Conservation (phyloP, 2,888 invertebrate genomes). For the Caenorhabditis uteleia region DNA sequence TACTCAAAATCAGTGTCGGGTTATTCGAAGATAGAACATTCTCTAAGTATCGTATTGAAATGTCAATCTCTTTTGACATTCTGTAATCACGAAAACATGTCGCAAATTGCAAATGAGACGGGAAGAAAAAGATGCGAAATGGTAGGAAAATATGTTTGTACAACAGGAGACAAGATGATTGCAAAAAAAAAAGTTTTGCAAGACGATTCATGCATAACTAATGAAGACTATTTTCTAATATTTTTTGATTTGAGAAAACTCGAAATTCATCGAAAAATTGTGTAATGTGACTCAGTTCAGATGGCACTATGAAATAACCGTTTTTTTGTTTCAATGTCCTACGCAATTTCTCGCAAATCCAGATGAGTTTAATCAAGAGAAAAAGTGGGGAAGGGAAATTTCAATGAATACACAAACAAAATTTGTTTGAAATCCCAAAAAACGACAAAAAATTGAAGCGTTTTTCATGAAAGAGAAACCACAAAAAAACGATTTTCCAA, state of each 20-base stretch:
- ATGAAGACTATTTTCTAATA: slow-evolving; percentile 1
- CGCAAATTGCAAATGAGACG: background rate
- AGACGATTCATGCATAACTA: background rate
- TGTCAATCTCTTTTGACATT: slow-evolving; percentile 47
- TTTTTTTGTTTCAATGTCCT: no score
- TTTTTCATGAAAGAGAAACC: no score
- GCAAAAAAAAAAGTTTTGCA: background rate
- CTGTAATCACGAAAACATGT: no score
- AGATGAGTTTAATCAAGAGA: no score
- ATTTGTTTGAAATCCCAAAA: no score
- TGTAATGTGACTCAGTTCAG: slow-evolving; percentile 35
- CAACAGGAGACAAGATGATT: background rate
- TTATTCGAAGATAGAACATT: slow-evolving; percentile 40
- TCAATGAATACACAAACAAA: no score
- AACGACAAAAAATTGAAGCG: no score
- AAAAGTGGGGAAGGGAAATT: no score
- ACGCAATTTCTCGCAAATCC: no score
- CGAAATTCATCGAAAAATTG: no score
- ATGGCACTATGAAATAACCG: slow-evolving; percentile 34
- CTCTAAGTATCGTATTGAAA: slow-evolving; percentile 41
- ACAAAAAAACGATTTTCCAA: no score
- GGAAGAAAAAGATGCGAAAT: background rate
- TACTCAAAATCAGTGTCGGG: slow-evolving; percentile 32
- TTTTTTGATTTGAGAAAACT: background rate
- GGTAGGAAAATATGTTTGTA: background rate